These are phyloP conservation scores for Choloepus hoffmanni DNA, from an alignment of 2,113 vertebrate species.

Conservation along the genomic window DNA sequence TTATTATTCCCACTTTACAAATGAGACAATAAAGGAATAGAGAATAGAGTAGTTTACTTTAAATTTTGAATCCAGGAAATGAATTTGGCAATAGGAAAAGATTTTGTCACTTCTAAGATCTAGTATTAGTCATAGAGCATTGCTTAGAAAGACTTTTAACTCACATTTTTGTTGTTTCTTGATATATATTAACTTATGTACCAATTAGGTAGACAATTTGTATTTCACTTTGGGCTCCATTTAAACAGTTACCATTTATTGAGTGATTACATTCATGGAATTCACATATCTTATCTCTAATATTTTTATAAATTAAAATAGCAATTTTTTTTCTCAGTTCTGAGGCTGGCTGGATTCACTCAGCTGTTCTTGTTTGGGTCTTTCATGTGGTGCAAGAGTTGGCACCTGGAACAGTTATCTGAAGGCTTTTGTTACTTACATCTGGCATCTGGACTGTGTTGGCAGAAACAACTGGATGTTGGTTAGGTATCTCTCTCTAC, in stretches of 20 bases:
- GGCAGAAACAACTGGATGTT: neutral
- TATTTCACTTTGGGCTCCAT: neutral
- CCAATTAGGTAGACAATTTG: neutral
- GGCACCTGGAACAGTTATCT: neutral
- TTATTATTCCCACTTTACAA: neutral
- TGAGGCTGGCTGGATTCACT: neutral
- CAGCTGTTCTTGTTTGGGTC: neutral
- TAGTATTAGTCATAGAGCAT: conserved; percentile 28
- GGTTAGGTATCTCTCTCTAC: neutral
- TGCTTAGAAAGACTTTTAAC: neutral
- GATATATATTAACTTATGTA: neutral
- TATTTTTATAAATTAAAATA: neutral
- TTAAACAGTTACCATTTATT: neutral
- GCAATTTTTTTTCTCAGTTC: neutral
- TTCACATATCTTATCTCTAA: neutral
- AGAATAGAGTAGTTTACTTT: neutral
- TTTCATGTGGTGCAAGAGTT: neutral
- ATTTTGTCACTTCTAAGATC: neutral
- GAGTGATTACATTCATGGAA: neutral
- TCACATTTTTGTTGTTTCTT: neutral
- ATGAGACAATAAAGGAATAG: neutral
- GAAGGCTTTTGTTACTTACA: neutral
- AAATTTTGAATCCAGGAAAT: neutral
- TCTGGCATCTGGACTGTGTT: neutral
- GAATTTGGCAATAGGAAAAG: neutral